Conservation (phyloP, 2,888 invertebrate genomes). For the Odontothrips loti region DNA sequence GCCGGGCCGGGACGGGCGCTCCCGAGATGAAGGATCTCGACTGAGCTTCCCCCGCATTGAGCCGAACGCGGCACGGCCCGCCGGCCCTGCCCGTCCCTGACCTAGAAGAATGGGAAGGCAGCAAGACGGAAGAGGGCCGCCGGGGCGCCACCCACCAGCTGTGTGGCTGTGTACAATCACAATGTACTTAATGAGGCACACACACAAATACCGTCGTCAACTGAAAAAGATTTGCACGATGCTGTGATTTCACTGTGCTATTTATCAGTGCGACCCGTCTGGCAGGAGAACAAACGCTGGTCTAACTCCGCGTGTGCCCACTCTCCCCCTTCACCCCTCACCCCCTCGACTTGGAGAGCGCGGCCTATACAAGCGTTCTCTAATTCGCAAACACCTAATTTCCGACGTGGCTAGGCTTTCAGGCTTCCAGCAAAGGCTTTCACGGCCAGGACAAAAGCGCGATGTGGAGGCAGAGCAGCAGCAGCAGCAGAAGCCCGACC, state of each 20-base stretch:
- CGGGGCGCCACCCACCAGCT: too few species aligned
- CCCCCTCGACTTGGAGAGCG: not conserved
- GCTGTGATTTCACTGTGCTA: too few species aligned
- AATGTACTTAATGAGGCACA: too few species aligned
- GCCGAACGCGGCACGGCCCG: not conserved
- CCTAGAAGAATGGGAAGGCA: not conserved
- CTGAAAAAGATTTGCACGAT: too few species aligned
- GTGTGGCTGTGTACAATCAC: too few species aligned
- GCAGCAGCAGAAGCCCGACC: too few species aligned
- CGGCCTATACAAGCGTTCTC: not conserved
- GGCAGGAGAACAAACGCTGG: too few species aligned
- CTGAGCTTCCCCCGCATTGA: not conserved
- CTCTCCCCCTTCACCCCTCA: too few species aligned
- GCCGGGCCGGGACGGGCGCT: not conserved
- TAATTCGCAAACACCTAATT: conserved; percentile 6
- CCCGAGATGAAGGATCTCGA: conserved; percentile 4
- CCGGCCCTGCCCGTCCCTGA: not conserved
- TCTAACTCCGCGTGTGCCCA: too few species aligned
- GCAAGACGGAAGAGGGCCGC: too few species aligned
- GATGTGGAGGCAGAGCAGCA: not conserved
- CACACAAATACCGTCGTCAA: too few species aligned
- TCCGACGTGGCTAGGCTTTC: not conserved
- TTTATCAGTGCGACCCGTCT: too few species aligned
- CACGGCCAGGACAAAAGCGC: not conserved
- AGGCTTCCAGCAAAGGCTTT: not conserved